Percentiles rank a stretch among this genome's conserved stretches.
Conservation (phyloP, 2,888 invertebrate species). For the Cephus pulcher region DNA sequence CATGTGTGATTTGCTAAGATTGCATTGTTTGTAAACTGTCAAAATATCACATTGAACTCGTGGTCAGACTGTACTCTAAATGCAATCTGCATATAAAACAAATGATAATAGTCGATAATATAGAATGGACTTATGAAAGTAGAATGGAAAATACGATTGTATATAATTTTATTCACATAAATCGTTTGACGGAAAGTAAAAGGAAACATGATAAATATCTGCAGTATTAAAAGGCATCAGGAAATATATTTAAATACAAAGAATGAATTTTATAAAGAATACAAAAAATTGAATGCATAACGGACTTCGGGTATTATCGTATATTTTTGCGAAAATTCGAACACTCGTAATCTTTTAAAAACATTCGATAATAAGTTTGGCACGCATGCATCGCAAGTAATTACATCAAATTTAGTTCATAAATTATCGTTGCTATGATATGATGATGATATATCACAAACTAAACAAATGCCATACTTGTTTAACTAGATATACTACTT, state of each 20-base stretch:
- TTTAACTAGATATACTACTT: not conserved
- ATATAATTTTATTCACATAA: not conserved
- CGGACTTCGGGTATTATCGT: not conserved
- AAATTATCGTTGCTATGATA: not conserved
- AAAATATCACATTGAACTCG: too few relatives aligned
- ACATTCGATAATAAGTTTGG: not conserved
- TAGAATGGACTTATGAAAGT: not conserved
- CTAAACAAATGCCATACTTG: not conserved
- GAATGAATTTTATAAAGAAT: not conserved
- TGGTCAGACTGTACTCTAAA: not conserved
- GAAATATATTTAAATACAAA: not conserved
- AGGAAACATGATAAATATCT: not conserved
- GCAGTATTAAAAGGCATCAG: not conserved
- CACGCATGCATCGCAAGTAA: not conserved
- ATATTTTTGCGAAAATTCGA: not conserved
- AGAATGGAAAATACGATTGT: not conserved
- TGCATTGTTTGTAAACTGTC: too few relatives aligned
- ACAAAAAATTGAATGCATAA: not conserved
- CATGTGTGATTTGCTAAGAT: too few relatives aligned
- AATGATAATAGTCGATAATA: too few relatives aligned
- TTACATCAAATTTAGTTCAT: not conserved
- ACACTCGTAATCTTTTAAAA: not conserved
- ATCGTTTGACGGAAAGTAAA: not conserved
- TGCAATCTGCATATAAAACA: not conserved
- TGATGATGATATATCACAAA: not conserved